Percentiles rank a stretch among this genome's conserved stretches.
Evolutionary conservation across 2,888 invertebrate species (phyloP).

Genomic region (Acronicta leporina): DNA sequence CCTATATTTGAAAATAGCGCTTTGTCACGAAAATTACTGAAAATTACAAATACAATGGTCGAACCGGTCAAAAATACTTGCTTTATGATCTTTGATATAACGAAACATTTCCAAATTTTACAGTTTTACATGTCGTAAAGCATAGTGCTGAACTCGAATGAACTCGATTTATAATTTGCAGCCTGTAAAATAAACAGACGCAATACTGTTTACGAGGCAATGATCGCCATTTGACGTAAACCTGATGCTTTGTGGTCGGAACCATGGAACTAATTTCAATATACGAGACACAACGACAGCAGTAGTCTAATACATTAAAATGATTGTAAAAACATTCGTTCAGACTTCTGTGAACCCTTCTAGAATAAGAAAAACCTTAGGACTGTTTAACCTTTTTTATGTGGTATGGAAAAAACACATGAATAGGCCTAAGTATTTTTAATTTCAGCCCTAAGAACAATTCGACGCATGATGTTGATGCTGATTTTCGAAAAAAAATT

Average conservation of each 20-base stretch:
- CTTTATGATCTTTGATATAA: conserved; percentile 4
- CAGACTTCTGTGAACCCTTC: not conserved
- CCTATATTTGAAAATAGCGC: not conserved
- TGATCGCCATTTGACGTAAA: conserved; percentile 39
- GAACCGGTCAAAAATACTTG: not conserved
- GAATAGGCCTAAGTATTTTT: too few species aligned
- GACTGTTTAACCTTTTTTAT: too few species aligned
- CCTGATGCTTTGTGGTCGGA: conserved; percentile 29
- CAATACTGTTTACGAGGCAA: conserved; percentile 46
- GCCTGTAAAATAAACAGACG: conserved; percentile 47
- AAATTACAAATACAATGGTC: too few species aligned
- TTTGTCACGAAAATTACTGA: too few species aligned
- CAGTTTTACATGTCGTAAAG: conserved; percentile 23
- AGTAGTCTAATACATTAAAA: not conserved
- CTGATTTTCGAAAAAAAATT: too few species aligned
- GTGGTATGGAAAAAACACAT: too few species aligned
- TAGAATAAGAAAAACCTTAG: too few species aligned
- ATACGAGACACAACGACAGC: not conserved
- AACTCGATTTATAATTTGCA: not conserved
- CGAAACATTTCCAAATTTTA: conserved; percentile 10
- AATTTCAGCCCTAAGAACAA: too few species aligned
- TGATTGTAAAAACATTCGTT: conserved; percentile 13
- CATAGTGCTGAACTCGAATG: conserved; percentile 21
- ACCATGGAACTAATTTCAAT: conserved; percentile 16
- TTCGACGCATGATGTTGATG: too few species aligned